Conservation (phyloP, 2,888 invertebrate species). For the Heteropelma amictum region DNA sequence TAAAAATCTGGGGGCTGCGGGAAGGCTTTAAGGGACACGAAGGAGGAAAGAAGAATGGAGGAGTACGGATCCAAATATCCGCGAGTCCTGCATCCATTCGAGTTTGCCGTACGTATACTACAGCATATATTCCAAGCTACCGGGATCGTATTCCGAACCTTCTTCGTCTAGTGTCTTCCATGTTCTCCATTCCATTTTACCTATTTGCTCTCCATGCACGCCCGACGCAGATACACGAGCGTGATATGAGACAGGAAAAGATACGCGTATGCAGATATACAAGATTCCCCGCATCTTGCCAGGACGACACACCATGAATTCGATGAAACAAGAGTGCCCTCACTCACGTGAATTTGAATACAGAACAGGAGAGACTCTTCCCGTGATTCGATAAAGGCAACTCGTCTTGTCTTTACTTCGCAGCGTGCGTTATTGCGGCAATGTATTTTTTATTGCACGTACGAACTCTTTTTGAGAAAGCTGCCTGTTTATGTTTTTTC, state of each 20-base stretch:
- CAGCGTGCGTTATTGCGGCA: neutral
- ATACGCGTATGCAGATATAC: constrained; percentile 30
- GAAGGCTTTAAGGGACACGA: neutral
- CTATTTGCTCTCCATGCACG: constrained; percentile 40
- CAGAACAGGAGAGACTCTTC: constrained; percentile 6
- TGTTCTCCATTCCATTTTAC: constrained; percentile 16
- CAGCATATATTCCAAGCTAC: neutral
- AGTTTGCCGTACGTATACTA: neutral
- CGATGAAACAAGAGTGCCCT: constrained; percentile 25
- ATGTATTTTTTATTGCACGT: neutral
- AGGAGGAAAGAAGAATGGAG: neutral
- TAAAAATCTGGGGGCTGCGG: neutral
- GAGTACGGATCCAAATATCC: constrained; percentile 34
- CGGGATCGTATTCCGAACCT: constrained; percentile 31
- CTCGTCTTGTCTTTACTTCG: neutral
- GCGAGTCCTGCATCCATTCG: constrained; percentile 12
- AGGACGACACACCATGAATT: constrained; percentile 28
- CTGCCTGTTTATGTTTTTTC: neutral
- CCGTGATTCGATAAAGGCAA: constrained; percentile 29
- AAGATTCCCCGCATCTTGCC: constrained; percentile 9
- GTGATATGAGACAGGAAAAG: constrained; percentile 18
- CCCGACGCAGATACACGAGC: constrained; percentile 21
- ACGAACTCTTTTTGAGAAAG: no score
- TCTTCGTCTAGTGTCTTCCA: constrained; percentile 15
- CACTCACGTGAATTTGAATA: constrained; percentile 36